phyloP scores from a whole-genome alignment of 2,113 vertebrate species.

The Mionectes macconnelli region DNA sequence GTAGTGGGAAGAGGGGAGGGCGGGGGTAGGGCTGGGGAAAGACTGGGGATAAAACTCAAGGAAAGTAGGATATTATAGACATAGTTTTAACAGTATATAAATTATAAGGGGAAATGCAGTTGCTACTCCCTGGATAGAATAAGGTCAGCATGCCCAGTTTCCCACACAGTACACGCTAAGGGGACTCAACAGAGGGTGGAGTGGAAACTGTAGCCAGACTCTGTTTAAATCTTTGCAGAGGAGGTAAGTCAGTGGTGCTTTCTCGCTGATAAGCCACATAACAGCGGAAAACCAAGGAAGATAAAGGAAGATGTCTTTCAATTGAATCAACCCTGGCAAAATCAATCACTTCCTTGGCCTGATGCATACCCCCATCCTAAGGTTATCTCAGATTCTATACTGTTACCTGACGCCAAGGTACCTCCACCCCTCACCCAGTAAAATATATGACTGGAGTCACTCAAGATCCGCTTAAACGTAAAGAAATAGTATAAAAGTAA shows the following conservation, averaged over 20 bases:
- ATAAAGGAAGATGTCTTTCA: not conserved
- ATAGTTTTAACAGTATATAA: not conserved
- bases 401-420: not conserved
- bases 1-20: no score
- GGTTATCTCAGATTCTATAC: rapidly evolving
- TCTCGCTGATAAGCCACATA: not conserved
- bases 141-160: not conserved
- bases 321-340: not conserved
- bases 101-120: not conserved
- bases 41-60: not conserved
- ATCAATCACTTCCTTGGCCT: not conserved
- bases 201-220: not conserved
- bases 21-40: not conserved
- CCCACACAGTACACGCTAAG: not conserved
- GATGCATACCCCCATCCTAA: not conserved
- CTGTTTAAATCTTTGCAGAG: not conserved
- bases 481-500: not conserved
- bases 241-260: not conserved
- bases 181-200: not conserved
- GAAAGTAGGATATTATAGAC: not conserved
- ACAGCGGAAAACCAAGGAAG: not conserved
- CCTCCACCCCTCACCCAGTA: not conserved
- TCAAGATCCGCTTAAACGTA: not conserved
- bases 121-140: not conserved
- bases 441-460: not conserved